Evolutionary conservation across 2,888 invertebrate genomes (phyloP), one percentile per base, ranked within the genome.

Genomic region (Drepanosiphum platanoidis): DNA sequence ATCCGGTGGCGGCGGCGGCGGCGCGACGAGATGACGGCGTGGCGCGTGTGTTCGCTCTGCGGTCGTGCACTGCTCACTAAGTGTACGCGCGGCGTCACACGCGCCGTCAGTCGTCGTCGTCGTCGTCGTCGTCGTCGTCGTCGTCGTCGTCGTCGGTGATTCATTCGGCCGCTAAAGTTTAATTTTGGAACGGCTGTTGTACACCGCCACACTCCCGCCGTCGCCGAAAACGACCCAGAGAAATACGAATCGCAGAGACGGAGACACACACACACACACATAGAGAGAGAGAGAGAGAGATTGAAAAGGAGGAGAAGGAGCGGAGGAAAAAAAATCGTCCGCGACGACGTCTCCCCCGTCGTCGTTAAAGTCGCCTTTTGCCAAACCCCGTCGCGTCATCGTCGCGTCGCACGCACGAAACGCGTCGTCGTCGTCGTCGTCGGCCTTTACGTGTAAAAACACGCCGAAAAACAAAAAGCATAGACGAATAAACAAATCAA

Each of bases 151-250:
- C 39, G 80, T 39, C 80, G 74, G 75, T 18, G 36, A 75, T 75
- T 46, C 75, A 36, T 46, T 39, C n/a, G n/a, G 36, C 34, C 52
- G 83, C 83, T 84, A 68, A 84, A 36, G 83, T 84, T 84, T 84
- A 84, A 84, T 84, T 84, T 84, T 84, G 83, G 83, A 84, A 84
- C 83, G 36, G n/a, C 22, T 30, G 22, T n/a, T 34, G 13, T 22
- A 42, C 1, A 8, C 7, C n/a, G 22, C 13, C 30, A 42, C 27
- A 42, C 64, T 22, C 11, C n/a, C 34, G 34, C n/a, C 34, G 1
- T n/a, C 13, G 36, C 3, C 36, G 22, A 8, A 39, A 32, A 71
- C 52, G 66, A 46, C 22, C n/a, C n/a, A n/a, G 64, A 32, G 15
- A 30, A 77, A n/a, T n/a, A n/a, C n/a, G 22, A 39, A 64, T n/a